Conservation (phyloP, 2,113 vertebrate genomes). For the Brachypodius melanocephalos region DNA sequence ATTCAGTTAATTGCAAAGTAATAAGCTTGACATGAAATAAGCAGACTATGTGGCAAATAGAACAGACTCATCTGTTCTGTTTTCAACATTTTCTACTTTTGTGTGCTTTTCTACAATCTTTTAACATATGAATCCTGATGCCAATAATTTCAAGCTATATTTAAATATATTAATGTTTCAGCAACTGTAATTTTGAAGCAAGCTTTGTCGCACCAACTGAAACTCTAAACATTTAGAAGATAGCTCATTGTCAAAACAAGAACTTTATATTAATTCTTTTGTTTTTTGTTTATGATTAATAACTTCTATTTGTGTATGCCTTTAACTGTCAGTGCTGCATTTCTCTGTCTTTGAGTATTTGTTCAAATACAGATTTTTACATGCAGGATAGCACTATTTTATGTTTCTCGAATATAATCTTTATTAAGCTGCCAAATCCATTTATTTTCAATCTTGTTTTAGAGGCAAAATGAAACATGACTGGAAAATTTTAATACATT, state of each 20-base stretch:
- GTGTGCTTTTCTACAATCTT: background rate
- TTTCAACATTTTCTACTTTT: background rate
- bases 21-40: background rate
- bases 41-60: background rate
- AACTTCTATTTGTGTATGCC: background rate
- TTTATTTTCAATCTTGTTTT: background rate
- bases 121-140: background rate
- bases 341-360: background rate
- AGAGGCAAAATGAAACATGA: background rate
- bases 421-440: background rate
- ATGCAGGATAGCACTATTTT: background rate
- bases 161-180: background rate
- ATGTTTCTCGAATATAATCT: background rate
- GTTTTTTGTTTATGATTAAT: background rate
- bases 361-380: background rate
- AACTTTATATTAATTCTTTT: background rate
- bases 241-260: background rate
- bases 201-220: background rate
- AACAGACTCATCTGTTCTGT: background rate
- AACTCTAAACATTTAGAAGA: background rate
- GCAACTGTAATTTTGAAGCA: background rate
- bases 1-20: background rate
- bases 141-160: background rate
- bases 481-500: background rate
- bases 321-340: background rate